These are phyloP conservation scores for Conomelus anceps DNA, from an alignment of 2,888 invertebrate species.

Conservation along the genomic window DNA sequence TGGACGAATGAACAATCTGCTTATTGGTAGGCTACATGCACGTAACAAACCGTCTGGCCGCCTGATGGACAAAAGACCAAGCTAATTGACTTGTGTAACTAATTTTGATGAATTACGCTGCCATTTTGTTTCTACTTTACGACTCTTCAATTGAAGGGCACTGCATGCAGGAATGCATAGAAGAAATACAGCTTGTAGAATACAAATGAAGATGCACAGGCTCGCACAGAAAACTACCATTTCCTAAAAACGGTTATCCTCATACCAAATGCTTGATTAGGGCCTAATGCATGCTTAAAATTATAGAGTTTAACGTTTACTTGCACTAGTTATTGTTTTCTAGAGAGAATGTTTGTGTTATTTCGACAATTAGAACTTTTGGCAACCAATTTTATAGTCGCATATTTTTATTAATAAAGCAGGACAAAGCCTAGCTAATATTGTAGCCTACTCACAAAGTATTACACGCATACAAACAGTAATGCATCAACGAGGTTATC, in stretches of 20 bases:
- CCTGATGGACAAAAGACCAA: not conserved
- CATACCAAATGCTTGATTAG: no score
- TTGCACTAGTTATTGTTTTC: no score
- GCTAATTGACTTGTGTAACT: not conserved
- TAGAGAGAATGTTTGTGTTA: no score
- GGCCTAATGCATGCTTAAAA: not conserved
- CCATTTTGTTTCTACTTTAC: not conserved
- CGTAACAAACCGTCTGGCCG: not conserved
- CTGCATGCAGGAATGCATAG: not conserved
- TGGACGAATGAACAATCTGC: not conserved
- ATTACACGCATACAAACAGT: no score
- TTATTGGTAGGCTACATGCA: not conserved
- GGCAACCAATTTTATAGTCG: no score
- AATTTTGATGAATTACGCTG: not conserved
- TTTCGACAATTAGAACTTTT: no score
- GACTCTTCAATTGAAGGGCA: not conserved
- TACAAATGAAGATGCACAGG: not conserved
- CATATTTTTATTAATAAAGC: no score
- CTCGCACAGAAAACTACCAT: not conserved
- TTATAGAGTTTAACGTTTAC: not conserved
- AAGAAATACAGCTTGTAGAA: not conserved
- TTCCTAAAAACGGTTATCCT: not conserved
- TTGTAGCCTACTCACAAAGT: no score
- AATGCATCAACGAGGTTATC: no score
- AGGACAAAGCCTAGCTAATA: no score